Evolutionary conservation across 2,113 vertebrate genomes (phyloP).

Genomic region (Scomber scombrus): DNA sequence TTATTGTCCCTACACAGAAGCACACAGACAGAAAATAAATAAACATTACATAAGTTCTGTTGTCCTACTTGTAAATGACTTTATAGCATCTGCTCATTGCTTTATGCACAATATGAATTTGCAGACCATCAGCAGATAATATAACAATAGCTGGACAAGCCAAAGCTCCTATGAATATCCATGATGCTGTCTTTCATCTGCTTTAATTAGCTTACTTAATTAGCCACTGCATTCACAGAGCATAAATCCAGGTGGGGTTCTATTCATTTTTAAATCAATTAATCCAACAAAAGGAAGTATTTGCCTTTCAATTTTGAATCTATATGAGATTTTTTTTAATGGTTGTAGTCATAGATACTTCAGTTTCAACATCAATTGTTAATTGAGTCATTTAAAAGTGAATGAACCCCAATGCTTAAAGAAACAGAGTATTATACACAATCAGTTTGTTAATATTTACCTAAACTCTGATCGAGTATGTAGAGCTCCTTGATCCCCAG

Average conservation of each 20-base stretch:
- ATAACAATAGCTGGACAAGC: not conserved
- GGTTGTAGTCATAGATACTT: not conserved
- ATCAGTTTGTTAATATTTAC: slow-evolving; percentile 78
- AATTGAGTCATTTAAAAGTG: not conserved
- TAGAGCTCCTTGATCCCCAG: slow-evolving; percentile 94
- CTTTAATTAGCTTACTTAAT: not conserved
- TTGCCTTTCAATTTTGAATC: too few relatives aligned
- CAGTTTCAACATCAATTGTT: not conserved
- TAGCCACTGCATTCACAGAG: not conserved
- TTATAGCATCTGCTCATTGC: not conserved
- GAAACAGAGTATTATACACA: not conserved
- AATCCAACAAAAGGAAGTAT: not conserved
- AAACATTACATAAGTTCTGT: not conserved
- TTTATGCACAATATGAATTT: not conserved
- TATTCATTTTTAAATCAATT: not conserved
- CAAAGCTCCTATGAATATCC: slow-evolving; percentile 3
- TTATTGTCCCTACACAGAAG: not conserved
- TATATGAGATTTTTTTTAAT: not conserved
- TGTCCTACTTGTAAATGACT: not conserved
- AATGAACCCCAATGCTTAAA: not conserved
- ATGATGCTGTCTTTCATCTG: not conserved
- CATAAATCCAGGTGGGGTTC: not conserved
- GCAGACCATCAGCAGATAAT: not conserved
- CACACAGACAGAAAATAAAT: slow-evolving; percentile 1
- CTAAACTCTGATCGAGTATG: slow-evolving; percentile 90